These are phyloP conservation scores for Artibeus lituratus DNA, from an alignment of 2,797 vertebrate species.

Conservation along the genomic window DNA sequence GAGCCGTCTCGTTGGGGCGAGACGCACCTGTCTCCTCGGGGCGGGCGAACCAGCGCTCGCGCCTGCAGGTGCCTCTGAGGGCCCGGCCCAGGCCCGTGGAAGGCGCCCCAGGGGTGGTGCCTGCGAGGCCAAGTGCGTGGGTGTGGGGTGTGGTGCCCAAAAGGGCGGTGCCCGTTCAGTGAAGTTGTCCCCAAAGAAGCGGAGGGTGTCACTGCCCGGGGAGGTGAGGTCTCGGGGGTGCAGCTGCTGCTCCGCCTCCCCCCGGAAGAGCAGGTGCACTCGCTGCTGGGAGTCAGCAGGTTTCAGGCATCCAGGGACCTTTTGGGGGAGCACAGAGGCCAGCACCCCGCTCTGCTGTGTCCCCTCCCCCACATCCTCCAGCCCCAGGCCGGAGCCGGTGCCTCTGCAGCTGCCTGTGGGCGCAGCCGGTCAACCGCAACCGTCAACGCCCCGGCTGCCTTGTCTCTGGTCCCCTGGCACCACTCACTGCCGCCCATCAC, in stretches of 20 bases:
- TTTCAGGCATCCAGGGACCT: conserved; percentile 85
- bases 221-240: conserved; percentile 85
- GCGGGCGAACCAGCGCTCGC: conserved; percentile 96
- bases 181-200: conserved; percentile 95
- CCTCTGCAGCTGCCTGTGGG: conserved; percentile 19
- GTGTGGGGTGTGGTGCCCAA: conserved; percentile 85
- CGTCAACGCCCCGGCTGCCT: not conserved
- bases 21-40: conserved; percentile 89
- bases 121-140: conserved; percentile 87
- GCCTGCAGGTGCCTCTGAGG: conserved; percentile 94
- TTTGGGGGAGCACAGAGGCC: conserved; percentile 85
- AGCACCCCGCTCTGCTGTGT: conserved; percentile 85
- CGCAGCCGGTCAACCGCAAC: not conserved
- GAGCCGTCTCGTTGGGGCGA: conserved; percentile 91
- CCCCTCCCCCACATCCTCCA: conserved; percentile 78
- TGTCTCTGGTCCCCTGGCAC: not conserved
- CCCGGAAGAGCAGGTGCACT: conserved; percentile 90
- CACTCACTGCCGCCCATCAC: conserved; percentile 68
- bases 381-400: not conserved
- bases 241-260: conserved; percentile 88
- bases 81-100: conserved; percentile 95
- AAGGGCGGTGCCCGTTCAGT: conserved; percentile 89
- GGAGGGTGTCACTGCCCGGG: conserved; percentile 92
- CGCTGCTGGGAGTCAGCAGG: conserved; percentile 95
- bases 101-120: conserved; percentile 92